Percentiles rank a stretch among this genome's conserved stretches.
These are phyloP conservation scores for Percopsis transmontana DNA, from an alignment of 2,113 vertebrate species.

Conservation along the genomic window DNA sequence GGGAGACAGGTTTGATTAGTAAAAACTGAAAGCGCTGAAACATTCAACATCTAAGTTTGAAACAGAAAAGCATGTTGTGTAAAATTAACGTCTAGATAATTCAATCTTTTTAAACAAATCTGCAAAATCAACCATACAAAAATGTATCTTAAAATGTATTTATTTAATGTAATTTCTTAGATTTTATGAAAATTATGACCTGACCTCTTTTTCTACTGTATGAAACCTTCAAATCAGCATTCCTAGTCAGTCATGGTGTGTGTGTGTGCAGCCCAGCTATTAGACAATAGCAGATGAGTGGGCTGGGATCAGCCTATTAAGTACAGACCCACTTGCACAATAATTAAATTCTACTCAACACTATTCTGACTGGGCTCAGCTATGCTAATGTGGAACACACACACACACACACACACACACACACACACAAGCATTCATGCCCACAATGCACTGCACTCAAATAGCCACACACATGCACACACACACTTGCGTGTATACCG, in stretches of 20 bases:
- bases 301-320: constrained; percentile 17
- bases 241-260: neutral
- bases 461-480: neutral
- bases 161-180: neutral
- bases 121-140: too few species aligned
- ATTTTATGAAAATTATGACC: neutral
- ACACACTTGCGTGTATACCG: neutral
- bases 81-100: too few species aligned
- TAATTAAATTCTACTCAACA: constrained; percentile 62
- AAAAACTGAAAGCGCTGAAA: too few species aligned
- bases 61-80: too few species aligned
- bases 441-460: neutral
- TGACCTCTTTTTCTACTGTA: neutral
- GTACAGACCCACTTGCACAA: constrained; percentile 32
- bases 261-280: neutral
- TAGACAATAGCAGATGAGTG: constrained; percentile 39
- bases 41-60: too few species aligned
- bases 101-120: too few species aligned
- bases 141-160: neutral
- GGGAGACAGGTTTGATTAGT: too few species aligned
- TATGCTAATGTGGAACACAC: constrained; percentile 56
- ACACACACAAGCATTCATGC: neutral
- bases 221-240: neutral
- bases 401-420: too few species aligned
- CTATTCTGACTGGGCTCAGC: constrained; percentile 53